These are phyloP conservation scores for Pollimyrus isidori DNA, from an alignment of 2,113 vertebrate species.

Conservation along the genomic window DNA sequence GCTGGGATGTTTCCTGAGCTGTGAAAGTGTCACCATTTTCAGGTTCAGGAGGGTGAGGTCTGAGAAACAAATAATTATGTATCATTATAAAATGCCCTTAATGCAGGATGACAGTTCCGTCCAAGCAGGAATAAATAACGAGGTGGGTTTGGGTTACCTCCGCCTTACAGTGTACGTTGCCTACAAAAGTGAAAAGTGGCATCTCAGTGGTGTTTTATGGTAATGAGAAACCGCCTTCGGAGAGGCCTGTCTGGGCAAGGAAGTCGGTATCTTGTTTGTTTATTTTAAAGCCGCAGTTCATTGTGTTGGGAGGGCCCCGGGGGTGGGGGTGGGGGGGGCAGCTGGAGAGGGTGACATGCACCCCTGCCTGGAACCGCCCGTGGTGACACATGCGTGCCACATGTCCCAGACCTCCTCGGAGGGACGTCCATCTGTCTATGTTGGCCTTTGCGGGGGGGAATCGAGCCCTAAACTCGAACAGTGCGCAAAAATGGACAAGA, in stretches of 20 bases:
- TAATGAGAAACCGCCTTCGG: background rate
- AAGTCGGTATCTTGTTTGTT: background rate
- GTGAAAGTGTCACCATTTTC: background rate
- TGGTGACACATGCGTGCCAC: background rate
- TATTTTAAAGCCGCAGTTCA: background rate
- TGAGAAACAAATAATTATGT: conserved; percentile 31
- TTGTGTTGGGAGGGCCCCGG: background rate
- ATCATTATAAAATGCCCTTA: conserved; percentile 32
- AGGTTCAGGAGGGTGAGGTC: conserved; percentile 15
- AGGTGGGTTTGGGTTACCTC: background rate
- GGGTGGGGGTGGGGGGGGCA: background rate
- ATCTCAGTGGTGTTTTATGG: background rate
- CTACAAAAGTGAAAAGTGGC: background rate
- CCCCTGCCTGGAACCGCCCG: background rate
- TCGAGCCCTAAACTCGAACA: background rate
- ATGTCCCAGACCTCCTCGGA: background rate
- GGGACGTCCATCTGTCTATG: background rate
- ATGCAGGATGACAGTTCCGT: conserved; percentile 19
- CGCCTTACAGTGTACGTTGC: background rate
- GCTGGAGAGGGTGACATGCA: conserved; percentile 7
- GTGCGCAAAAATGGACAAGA: background rate
- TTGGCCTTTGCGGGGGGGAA: background rate
- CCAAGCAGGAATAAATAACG: conserved; percentile 16
- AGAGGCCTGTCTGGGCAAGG: background rate
- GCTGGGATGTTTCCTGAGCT: background rate